phyloP scores from a whole-genome alignment of 2,888 invertebrate genomes.

The Nomada hirtipes region DNA sequence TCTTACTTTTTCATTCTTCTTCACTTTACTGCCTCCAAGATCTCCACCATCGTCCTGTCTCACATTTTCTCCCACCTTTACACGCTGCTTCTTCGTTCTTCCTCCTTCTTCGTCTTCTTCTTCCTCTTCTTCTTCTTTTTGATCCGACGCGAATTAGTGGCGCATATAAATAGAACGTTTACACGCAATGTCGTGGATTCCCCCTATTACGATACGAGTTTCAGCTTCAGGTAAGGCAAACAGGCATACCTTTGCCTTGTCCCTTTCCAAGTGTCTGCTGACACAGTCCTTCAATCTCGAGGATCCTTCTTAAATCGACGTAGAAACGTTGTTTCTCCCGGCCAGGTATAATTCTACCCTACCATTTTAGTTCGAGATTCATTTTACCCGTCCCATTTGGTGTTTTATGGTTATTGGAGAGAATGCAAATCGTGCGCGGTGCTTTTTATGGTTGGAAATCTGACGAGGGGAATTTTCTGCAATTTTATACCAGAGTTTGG shows the following conservation, averaged over 20 bases:
- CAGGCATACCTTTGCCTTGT: neutral
- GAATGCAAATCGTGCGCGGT: neutral
- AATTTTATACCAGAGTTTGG: neutral
- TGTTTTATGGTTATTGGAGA: constrained; percentile 4
- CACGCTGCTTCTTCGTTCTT: constrained; percentile 42
- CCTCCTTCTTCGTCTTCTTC: constrained; percentile 26
- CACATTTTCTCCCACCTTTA: constrained; percentile 28
- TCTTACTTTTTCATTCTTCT: constrained; percentile 72
- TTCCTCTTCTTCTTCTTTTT: neutral
- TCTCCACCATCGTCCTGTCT: constrained; percentile 47
- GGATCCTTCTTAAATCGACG: neutral
- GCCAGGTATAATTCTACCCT: neutral
- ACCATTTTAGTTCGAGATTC: too few species aligned
- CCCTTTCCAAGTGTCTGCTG: neutral
- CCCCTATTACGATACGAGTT: constrained; percentile 38
- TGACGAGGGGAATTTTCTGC: neutral
- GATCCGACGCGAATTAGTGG: constrained; percentile 54
- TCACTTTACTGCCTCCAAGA: constrained; percentile 51
- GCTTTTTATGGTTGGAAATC: neutral
- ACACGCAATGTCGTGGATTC: constrained; percentile 49
- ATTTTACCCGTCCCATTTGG: neutral
- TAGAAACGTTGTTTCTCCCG: neutral
- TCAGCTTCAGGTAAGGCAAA: constrained; percentile 3
- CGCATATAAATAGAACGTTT: constrained; percentile 65
- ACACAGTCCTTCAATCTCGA: constrained; percentile 4